Conservation (phyloP, 2,888 invertebrate genomes). For the Tyria jacobaeae region DNA sequence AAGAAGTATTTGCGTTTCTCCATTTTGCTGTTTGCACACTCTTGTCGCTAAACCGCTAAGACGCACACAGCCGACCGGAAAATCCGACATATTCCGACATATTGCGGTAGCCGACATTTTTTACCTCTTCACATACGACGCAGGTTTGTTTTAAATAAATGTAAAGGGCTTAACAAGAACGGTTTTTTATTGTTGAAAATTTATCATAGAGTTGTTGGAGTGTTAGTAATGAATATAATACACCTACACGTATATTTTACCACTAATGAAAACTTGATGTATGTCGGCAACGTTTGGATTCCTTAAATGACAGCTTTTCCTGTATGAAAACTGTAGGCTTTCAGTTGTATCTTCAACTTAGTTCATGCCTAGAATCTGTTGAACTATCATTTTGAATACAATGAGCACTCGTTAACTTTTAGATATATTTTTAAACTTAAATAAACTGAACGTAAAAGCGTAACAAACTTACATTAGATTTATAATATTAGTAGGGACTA, state of each 20-base stretch:
- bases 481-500: too few species aligned
- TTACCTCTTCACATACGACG: constrained; percentile 16
- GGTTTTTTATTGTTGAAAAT: constrained; percentile 7
- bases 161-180: constrained; percentile 8
- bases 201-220: background rate
- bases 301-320: too few species aligned
- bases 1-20: constrained; percentile 26
- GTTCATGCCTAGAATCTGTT: too few species aligned
- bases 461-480: too few species aligned
- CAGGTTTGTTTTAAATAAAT: constrained; percentile 21
- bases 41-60: constrained; percentile 35
- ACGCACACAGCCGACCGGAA: constrained; percentile 28
- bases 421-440: too few species aligned
- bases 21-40: constrained; percentile 27
- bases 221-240: background rate
- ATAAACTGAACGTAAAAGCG: too few species aligned
- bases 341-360: too few species aligned
- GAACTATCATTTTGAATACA: too few species aligned
- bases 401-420: too few species aligned
- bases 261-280: background rate
- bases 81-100: constrained; percentile 41
- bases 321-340: too few species aligned
- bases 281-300: too few species aligned
- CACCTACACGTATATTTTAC: background rate
- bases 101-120: constrained; percentile 18